Base-by-base conservation (phyloP, 2,888 invertebrate species). In the Erebia aethiops region DNA sequence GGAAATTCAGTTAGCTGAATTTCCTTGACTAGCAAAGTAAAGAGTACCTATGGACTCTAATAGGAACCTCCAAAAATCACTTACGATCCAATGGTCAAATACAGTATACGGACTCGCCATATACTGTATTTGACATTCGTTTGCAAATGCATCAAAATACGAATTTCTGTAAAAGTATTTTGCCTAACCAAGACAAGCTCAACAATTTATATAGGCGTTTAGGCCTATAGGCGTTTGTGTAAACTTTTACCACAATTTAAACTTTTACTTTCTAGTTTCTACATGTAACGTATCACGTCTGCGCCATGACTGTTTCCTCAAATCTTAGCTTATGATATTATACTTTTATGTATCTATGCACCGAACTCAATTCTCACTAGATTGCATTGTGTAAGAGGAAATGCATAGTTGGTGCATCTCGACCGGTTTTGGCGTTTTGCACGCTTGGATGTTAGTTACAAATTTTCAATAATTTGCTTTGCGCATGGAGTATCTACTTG, bases 331-430 rank as follows among this genome's bases (percentile, higher is more conserved):
- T 66, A 71, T 70, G 63, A 70, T 57, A 14, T 11, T 18, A 61
- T 46, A 67, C 46, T 63, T 61, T 70, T 62, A 66, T 56, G 63
- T 65, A 72, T 57, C 58, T 58, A 64, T 43, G 61, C 51, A 64
- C 67, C 67, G 67, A 67, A 71, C 71, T 70, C 70, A 69, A 60
- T 76, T 71, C 71, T 70, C 70, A 67, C 60, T 76, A 74, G 70
- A 70, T 67, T 21, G 66, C 69, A 73, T 76, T 78, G 75, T 75
- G 76, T 74, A 75, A 76, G 69, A 75, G 77, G 76, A 77, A 77
- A 66, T 71, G 74, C 74, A 75, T 72, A 77, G 72, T 71, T 71
- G 73, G 71, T 63, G 77, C 76, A 76, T 77, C 69, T 72, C 54
- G 76, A 77, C 77, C 73, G 58, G 77, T 74, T 71, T 46, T 77